These are phyloP conservation scores for Anguilla pacifica DNA, from an alignment of 2,797 vertebrate genomes.

Conservation along the genomic window DNA sequence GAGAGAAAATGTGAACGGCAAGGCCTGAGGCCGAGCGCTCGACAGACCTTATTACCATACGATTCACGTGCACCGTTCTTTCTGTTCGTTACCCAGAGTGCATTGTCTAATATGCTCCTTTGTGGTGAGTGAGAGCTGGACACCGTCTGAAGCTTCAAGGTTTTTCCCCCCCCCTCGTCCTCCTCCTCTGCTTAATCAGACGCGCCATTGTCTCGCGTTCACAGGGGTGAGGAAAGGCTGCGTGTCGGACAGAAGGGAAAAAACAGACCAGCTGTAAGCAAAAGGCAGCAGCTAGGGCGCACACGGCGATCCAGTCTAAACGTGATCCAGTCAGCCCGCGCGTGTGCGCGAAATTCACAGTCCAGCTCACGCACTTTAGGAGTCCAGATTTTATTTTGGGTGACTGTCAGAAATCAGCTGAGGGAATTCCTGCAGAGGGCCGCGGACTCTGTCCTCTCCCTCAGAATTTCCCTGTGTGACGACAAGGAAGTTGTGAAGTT, in stretches of 20 bases:
- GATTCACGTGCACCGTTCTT: background rate
- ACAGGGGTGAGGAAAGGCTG: background rate
- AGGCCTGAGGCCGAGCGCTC: background rate
- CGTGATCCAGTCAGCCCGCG: background rate
- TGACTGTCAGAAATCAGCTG: background rate
- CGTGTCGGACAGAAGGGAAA: background rate
- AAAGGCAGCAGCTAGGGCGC: background rate
- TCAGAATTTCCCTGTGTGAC: background rate
- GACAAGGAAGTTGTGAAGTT: too few relatives aligned
- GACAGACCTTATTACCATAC: background rate
- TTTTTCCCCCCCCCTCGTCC: background rate
- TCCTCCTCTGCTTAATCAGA: background rate
- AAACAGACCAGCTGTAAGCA: background rate
- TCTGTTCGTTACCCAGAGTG: background rate
- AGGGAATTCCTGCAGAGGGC: background rate
- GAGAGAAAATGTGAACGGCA: background rate
- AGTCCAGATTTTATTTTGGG: background rate
- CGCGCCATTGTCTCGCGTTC: background rate
- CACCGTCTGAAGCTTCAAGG: background rate
- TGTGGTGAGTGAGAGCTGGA: background rate
- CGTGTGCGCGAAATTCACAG: background rate
- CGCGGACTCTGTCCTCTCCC: background rate
- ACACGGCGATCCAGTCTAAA: background rate
- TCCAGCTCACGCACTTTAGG: background rate
- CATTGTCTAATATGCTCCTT: constrained; percentile 2